These are phyloP conservation scores for Thinocorus orbignyianus DNA, from an alignment of 2,113 vertebrate species.

Conservation along the genomic window DNA sequence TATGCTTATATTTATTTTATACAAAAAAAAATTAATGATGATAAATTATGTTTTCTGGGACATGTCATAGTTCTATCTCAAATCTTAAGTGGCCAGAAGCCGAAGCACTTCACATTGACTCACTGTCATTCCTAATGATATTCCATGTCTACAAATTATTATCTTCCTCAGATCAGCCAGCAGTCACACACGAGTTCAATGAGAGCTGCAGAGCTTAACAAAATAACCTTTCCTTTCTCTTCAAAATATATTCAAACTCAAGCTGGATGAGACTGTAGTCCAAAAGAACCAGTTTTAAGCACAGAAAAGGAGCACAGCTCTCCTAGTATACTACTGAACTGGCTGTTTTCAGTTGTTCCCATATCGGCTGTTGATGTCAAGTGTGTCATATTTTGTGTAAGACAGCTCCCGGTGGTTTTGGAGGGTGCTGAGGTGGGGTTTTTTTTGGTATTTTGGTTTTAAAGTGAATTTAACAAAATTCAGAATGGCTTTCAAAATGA, in stretches of 20 bases:
- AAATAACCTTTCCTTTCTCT: background rate
- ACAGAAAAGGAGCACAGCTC: background rate
- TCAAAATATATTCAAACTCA: background rate
- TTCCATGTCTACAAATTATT: background rate
- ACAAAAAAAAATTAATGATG: accelerated
- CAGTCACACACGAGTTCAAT: background rate
- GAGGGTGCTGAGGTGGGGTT: no score
- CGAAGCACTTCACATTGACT: background rate
- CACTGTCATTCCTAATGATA: background rate
- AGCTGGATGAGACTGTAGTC: background rate
- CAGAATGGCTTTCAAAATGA: background rate
- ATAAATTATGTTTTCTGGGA: background rate
- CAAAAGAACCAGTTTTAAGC: background rate
- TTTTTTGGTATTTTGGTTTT: background rate
- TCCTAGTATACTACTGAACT: background rate
- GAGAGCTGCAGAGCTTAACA: background rate
- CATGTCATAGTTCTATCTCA: background rate
- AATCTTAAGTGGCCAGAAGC: background rate
- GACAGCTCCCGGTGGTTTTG: background rate
- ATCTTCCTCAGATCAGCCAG: background rate
- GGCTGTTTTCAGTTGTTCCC: background rate
- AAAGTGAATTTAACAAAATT: background rate
- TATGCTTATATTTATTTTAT: background rate
- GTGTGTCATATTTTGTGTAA: background rate
- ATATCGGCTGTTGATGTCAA: accelerated